These are phyloP conservation scores for Pterostichus niger DNA, from an alignment of 2,888 invertebrate species.

Conservation along the genomic window DNA sequence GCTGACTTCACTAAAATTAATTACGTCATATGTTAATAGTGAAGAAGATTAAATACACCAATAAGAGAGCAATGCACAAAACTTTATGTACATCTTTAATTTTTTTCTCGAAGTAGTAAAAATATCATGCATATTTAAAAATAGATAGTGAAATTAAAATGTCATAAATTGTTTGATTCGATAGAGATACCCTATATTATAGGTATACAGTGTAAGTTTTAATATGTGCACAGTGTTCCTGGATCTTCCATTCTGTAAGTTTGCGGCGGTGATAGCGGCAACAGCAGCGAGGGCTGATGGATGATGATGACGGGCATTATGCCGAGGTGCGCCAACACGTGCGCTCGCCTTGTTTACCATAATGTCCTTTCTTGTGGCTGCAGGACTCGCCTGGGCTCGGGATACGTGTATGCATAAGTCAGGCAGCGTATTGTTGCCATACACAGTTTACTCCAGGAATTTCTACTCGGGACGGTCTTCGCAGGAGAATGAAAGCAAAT, in stretches of 20 bases:
- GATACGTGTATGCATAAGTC: conserved; percentile 50
- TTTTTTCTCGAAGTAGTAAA: too few relatives aligned
- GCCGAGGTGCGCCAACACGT: conserved; percentile 58
- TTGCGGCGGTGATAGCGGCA: neutral
- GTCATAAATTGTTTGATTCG: too few relatives aligned
- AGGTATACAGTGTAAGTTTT: neutral
- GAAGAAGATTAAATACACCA: too few relatives aligned
- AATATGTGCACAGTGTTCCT: conserved; percentile 1
- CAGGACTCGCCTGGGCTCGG: neutral
- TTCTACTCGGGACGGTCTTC: neutral
- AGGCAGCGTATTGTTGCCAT: conserved; percentile 45
- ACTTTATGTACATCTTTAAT: too few relatives aligned
- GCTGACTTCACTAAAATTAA: too few relatives aligned
- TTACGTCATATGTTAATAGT: too few relatives aligned
- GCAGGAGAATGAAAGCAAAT: too few relatives aligned
- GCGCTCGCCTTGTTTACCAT: conserved; percentile 63
- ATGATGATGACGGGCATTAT: conserved; percentile 65
- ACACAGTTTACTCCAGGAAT: conserved; percentile 38
- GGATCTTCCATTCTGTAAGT: conserved; percentile 3
- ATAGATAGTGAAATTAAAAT: too few relatives aligned
- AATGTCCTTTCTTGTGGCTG: conserved; percentile 64
- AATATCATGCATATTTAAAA: too few relatives aligned
- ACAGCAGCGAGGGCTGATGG: conserved; percentile 46
- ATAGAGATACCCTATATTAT: too few relatives aligned
- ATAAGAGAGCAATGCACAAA: too few relatives aligned